Conservation (phyloP, 2,113 vertebrate genomes). For the Lepus americanus region DNA sequence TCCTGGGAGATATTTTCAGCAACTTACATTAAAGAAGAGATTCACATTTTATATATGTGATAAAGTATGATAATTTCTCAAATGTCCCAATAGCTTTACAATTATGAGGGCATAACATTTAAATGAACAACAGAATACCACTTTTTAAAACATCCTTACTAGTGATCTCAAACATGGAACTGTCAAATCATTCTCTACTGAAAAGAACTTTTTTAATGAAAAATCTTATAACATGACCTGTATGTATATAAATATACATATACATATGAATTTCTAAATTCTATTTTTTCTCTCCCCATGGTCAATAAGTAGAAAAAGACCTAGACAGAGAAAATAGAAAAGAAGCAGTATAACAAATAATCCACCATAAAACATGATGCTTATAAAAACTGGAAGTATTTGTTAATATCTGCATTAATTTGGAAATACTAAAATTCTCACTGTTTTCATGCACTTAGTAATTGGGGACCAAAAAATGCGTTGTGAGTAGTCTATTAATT, state of each 20-base stretch:
- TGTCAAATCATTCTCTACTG: neutral
- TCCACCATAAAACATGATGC: neutral
- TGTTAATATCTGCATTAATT: neutral
- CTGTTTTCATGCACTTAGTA: neutral
- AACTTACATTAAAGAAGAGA: neutral
- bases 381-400: neutral
- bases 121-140: neutral
- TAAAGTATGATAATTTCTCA: conserved; percentile 39
- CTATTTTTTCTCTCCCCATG: neutral
- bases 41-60: neutral
- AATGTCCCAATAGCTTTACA: neutral
- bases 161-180: neutral
- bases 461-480: neutral
- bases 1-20: neutral
- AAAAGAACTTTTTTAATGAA: neutral
- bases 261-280: neutral
- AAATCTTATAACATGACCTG: neutral
- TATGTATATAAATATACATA: neutral
- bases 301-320: conserved; percentile 2
- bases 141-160: neutral
- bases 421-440: neutral
- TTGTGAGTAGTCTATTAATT: neutral
- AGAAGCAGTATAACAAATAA: neutral
- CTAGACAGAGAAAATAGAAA: neutral
- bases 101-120: neutral